Evolutionary conservation across 2,113 vertebrate species (phyloP).

Genomic region (Engraulis encrasicolus): DNA sequence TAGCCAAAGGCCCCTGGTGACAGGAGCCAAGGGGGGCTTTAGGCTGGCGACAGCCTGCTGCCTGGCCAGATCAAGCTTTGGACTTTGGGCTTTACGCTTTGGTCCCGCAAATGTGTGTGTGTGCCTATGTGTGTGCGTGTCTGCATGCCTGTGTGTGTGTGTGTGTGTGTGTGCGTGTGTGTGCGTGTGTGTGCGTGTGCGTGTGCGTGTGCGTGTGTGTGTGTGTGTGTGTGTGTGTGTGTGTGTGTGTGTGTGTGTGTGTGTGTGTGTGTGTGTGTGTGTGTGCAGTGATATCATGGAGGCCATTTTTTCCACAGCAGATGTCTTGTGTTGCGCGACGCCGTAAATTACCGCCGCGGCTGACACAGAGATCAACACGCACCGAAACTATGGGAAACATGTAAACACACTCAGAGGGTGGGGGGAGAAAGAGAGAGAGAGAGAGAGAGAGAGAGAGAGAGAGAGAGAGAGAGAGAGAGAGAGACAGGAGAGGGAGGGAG

Average conservation of each 20-base stretch:
- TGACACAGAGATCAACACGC: conserved; percentile 54
- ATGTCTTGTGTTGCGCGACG: conserved; percentile 50
- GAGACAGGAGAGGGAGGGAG: too few species aligned
- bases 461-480: background rate
- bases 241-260: too few species aligned
- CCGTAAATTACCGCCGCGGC: conserved; percentile 41
- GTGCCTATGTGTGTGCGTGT: too few species aligned
- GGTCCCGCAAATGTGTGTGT: too few species aligned
- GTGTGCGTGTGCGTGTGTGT: too few species aligned
- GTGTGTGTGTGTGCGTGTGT: too few species aligned
- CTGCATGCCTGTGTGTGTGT: too few species aligned
- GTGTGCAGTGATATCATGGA: conserved; percentile 39
- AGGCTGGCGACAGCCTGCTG: conserved; percentile 38
- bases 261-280: too few species aligned
- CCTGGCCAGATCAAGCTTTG: conserved; percentile 40
- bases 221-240: too few species aligned
- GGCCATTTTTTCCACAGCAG: conserved; percentile 54
- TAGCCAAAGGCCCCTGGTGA: too few species aligned
- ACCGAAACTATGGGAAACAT: conserved; percentile 43
- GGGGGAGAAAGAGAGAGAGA: background rate
- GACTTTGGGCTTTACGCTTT: too few species aligned
- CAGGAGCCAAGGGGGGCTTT: conserved; percentile 33
- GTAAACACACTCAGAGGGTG: conserved; percentile 28
- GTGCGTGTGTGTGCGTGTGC: too few species aligned
- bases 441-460: background rate